These are phyloP conservation scores for Ctenosaura bakeri DNA, from an alignment of 2,797 vertebrate species.

Conservation along the genomic window DNA sequence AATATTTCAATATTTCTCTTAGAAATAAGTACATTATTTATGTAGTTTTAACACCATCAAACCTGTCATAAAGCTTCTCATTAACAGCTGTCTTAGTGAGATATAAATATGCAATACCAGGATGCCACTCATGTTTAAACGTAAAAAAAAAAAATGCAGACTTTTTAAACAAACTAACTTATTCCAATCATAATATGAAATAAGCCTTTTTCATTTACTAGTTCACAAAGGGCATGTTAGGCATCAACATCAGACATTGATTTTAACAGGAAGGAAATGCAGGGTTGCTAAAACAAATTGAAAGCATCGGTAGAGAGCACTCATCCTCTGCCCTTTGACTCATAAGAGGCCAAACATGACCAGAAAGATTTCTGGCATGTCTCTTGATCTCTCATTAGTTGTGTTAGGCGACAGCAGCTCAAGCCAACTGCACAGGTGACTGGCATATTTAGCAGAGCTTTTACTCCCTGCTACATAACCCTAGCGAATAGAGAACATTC, in stretches of 20 bases:
- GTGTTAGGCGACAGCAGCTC: conserved; percentile 56
- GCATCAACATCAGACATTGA: conserved; percentile 40
- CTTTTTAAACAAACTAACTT: neutral
- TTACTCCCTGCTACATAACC: conserved; percentile 71
- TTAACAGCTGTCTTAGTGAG: neutral
- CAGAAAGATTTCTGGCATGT: conserved; percentile 42
- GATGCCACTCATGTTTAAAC: conserved; percentile 3
- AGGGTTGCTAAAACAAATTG: conserved; percentile 22
- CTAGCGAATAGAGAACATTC: conserved; percentile 70
- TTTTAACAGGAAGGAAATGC: conserved; percentile 33
- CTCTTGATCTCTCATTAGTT: conserved; percentile 52
- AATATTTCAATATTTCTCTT: conserved; percentile 8
- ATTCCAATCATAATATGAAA: conserved; percentile 32
- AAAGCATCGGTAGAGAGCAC: neutral
- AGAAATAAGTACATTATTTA: neutral
- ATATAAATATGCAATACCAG: conserved; percentile 52
- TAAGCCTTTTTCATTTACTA: conserved; percentile 47
- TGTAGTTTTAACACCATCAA: too few species aligned
- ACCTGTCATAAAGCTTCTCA: too few species aligned
- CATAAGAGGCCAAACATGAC: conserved; percentile 44
- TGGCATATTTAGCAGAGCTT: conserved; percentile 47
- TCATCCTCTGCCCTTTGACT: conserved; percentile 12
- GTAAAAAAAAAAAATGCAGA: conserved; percentile 50
- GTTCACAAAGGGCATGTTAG: conserved; percentile 38
- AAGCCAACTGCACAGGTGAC: conserved; percentile 60